Percentiles rank a stretch among this genome's conserved stretches.
Conservation (phyloP, 1,140 invertebrate genomes). For the Pseudomyrmex sp. region DNA sequence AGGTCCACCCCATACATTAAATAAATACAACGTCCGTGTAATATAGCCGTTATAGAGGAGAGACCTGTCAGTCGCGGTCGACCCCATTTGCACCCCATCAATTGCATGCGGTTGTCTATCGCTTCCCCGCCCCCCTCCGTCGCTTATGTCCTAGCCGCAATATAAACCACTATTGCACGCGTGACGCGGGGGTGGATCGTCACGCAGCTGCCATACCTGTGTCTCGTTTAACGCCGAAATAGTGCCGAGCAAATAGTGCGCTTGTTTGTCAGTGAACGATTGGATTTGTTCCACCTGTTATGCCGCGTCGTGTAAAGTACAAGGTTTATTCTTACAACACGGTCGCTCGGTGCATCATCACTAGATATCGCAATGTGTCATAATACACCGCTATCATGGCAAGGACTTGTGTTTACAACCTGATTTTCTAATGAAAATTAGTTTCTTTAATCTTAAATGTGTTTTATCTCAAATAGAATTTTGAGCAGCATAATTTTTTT, state of each 20-base stretch:
- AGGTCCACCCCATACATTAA: slow-evolving; percentile 73
- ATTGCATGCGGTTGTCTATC: slow-evolving; percentile 79
- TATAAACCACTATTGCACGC: slow-evolving; percentile 69
- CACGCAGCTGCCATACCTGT: slow-evolving; percentile 46
- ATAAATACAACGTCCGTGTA: slow-evolving; percentile 81
- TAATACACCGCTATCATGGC: background rate
- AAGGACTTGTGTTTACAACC: too few species aligned
- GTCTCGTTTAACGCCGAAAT: slow-evolving; percentile 59
- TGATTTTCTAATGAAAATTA: slow-evolving; percentile 2
- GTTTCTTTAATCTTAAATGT: background rate
- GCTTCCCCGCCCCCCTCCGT: slow-evolving; percentile 31
- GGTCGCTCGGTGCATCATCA: background rate
- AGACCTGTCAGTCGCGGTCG: slow-evolving; percentile 74
- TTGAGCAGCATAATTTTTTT: too few species aligned
- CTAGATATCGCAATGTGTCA: background rate
- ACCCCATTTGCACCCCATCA: slow-evolving; percentile 81
- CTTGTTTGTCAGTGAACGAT: background rate
- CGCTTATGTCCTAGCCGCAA: slow-evolving; percentile 65
- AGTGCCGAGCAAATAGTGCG: slow-evolving; percentile 17
- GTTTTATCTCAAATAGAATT: background rate
- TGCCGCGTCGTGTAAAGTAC: background rate
- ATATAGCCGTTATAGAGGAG: slow-evolving; percentile 74
- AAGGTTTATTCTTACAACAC: slow-evolving; percentile 4
- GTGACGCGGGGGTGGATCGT: slow-evolving; percentile 49
- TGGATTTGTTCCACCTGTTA: slow-evolving; percentile 60